Conservation (phyloP, 2,888 invertebrate genomes). For the Cryptophagus acutangulus region DNA sequence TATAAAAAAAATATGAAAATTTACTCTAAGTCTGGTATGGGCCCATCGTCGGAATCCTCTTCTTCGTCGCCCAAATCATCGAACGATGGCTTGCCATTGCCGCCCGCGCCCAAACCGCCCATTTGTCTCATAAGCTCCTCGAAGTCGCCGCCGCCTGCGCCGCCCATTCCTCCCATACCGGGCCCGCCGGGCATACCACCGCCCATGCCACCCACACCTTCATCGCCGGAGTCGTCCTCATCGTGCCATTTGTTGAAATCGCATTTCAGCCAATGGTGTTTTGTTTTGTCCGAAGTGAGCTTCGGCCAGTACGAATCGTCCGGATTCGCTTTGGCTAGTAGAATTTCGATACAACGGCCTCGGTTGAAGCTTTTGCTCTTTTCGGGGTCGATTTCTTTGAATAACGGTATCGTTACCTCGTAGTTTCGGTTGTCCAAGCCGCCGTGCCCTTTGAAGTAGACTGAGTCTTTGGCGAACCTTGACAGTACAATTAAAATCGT, state of each 20-base stretch:
- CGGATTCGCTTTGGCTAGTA: constrained; percentile 61
- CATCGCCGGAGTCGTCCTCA: constrained; percentile 89
- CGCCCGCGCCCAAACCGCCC: constrained; percentile 55
- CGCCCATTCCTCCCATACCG: constrained; percentile 72
- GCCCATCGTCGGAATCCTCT: constrained; percentile 76
- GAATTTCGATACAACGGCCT: constrained; percentile 70
- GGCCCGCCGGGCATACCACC: constrained; percentile 52
- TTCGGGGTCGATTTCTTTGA: constrained; percentile 75
- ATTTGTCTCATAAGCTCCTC: constrained; percentile 71
- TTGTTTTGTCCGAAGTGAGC: constrained; percentile 78
- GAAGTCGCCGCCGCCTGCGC: constrained; percentile 53
- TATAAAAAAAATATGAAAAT: constrained; percentile 19
- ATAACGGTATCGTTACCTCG: constrained; percentile 83
- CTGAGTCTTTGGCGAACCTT: constrained; percentile 64
- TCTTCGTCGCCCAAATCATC: constrained; percentile 64
- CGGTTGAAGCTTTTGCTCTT: constrained; percentile 68
- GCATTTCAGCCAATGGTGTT: constrained; percentile 93
- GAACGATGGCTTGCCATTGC: constrained; percentile 64
- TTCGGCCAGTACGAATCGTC: constrained; percentile 83
- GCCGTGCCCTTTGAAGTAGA: constrained; percentile 81
- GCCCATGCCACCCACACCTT: constrained; percentile 52
- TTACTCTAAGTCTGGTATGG: constrained; percentile 69
- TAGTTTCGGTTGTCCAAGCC: constrained; percentile 79
- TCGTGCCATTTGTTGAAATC: constrained; percentile 98
- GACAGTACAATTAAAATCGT: constrained; percentile 12